phyloP scores from a whole-genome alignment of 2,797 vertebrate genomes.

The Heliangelus exortis region DNA sequence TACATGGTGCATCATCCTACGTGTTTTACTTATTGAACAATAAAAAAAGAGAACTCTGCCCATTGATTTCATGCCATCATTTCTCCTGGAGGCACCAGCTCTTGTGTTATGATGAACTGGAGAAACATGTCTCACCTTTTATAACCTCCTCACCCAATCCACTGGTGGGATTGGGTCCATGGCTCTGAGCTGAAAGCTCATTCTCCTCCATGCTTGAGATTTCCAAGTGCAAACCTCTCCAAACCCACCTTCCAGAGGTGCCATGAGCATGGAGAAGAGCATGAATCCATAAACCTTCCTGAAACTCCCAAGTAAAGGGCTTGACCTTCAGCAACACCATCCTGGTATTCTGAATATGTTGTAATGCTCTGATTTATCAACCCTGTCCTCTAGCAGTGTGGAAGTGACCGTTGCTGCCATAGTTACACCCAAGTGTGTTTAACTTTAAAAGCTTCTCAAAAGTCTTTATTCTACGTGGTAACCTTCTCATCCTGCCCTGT shows the following conservation, averaged over 20 bases:
- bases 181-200: neutral
- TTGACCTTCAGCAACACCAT: neutral
- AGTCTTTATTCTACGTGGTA: neutral
- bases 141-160: neutral
- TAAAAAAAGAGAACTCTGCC: neutral
- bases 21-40: neutral
- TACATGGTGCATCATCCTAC: neutral
- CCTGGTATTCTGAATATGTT: neutral
- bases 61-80: neutral
- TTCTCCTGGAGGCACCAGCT: neutral
- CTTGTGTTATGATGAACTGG: neutral
- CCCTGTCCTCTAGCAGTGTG: neutral
- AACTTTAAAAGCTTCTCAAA: neutral
- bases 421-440: neutral
- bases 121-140: neutral
- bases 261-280: neutral
- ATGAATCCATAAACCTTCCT: neutral
- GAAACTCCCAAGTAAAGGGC: neutral
- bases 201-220: fast-evolving
- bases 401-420: fast-evolving
- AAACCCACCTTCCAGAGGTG: neutral
- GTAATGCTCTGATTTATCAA: neutral
- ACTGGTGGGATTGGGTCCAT: neutral
- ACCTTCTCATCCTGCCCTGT: neutral
- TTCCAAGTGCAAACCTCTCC: neutral